phyloP scores from a whole-genome alignment of 2,113 vertebrate species.

The Xiphias gladius region DNA sequence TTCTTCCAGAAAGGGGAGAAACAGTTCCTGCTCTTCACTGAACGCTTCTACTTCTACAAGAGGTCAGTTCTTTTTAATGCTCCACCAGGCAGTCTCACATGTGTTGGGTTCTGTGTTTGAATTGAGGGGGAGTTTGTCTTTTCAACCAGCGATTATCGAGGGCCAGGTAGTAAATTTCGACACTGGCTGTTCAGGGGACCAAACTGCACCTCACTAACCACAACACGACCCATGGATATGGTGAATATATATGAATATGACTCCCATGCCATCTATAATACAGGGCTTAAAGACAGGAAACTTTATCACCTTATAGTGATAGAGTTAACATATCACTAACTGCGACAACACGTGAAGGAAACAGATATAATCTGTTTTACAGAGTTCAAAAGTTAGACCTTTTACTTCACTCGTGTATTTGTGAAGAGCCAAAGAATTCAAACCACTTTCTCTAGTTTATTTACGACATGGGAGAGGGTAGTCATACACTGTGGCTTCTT shows the following conservation, averaged over 20 bases:
- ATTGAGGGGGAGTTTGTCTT: neutral
- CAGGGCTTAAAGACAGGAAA: neutral
- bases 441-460: neutral
- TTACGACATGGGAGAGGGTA: neutral
- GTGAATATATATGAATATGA: neutral
- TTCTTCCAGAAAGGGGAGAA: slow-evolving; percentile 92
- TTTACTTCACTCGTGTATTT: neutral
- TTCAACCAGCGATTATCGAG: neutral
- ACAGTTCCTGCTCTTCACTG: slow-evolving; percentile 93
- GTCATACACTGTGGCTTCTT: neutral
- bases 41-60: slow-evolving; percentile 99
- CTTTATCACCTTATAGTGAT: slow-evolving; percentile 1
- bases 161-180: neutral
- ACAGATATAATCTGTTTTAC: neutral
- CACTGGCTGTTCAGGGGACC: neutral
- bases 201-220: neutral
- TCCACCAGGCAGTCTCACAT: neutral
- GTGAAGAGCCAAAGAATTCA: neutral
- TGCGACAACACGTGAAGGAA: neutral
- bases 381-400: slow-evolving; percentile 15
- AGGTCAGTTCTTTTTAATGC: slow-evolving; percentile 82
- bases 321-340: neutral
- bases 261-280: neutral
- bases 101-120: neutral
- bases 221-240: neutral